Evolutionary conservation across 2,888 invertebrate species (phyloP).

Genomic region (Microplitis manilae): DNA sequence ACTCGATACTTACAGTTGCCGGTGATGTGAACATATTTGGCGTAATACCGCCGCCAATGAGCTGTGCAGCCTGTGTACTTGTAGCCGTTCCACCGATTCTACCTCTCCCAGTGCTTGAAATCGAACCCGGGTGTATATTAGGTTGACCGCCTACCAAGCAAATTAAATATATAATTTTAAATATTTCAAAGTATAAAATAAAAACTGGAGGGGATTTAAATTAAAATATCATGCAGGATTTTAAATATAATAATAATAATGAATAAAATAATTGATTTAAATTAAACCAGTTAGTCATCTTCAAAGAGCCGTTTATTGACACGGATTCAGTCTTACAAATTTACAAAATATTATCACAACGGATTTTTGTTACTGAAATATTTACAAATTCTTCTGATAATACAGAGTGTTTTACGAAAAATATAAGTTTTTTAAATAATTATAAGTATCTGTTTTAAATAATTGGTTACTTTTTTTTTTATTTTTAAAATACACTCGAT

Average conservation of each 20-base stretch:
- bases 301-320: conserved; percentile 57
- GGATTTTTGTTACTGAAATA: conserved; percentile 48
- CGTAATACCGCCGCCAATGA: conserved; percentile 81
- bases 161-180: conserved; percentile 37
- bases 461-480: not conserved
- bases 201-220: conserved; percentile 2
- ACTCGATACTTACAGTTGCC: conserved; percentile 67
- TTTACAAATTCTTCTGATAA: conserved; percentile 50
- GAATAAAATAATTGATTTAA: conserved; percentile 34
- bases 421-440: not conserved
- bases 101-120: conserved; percentile 77
- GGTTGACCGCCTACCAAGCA: conserved; percentile 73
- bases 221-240: conserved; percentile 10
- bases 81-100: conserved; percentile 76
- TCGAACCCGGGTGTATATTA: conserved; percentile 78
- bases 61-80: conserved; percentile 77
- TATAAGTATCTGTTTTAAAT: not conserved
- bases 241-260: conserved; percentile 38
- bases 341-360: conserved; percentile 55
- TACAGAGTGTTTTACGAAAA: conserved; percentile 34
- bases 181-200: conserved; percentile 12
- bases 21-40: conserved; percentile 77
- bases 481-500: not conserved
- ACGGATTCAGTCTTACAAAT: conserved; percentile 56
- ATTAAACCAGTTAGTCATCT: conserved; percentile 38